phyloP scores from a whole-genome alignment of 2,888 invertebrate genomes.

The Agrotis exclamationis region DNA sequence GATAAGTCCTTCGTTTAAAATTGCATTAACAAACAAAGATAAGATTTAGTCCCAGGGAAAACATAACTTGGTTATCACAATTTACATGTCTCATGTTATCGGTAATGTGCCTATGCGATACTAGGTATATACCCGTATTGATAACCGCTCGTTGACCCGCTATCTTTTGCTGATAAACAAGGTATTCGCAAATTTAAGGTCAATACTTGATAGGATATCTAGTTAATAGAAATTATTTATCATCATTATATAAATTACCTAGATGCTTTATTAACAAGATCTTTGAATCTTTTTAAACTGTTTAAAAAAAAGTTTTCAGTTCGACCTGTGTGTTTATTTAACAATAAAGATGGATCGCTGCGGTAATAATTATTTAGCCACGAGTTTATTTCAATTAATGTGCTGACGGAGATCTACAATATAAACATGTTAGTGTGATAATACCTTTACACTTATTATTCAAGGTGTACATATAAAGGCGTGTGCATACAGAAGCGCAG shows the following conservation, averaged over 20 bases:
- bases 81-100: not conserved
- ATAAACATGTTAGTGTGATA: not conserved
- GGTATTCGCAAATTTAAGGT: conserved; percentile 38
- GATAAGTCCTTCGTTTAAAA: too few species aligned
- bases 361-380: too few species aligned
- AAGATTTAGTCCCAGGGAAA: not conserved
- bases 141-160: conserved; percentile 38
- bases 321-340: too few species aligned
- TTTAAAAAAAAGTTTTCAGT: too few species aligned
- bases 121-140: conserved; percentile 15
- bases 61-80: not conserved
- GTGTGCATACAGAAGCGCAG: conserved; percentile 28
- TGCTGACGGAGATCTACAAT: not conserved
- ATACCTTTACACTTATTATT: too few species aligned
- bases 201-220: conserved; percentile 36
- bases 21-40: too few species aligned
- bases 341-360: too few species aligned
- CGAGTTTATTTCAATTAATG: too few species aligned
- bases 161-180: conserved; percentile 48
- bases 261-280: too few species aligned
- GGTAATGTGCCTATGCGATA: conserved; percentile 5
- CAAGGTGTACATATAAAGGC: too few species aligned
- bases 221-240: conserved; percentile 14
- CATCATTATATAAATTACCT: not conserved
- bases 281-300: too few species aligned